These are phyloP conservation scores for Tenebrio molitor DNA, from an alignment of 1,140 invertebrate species.

Conservation along the genomic window DNA sequence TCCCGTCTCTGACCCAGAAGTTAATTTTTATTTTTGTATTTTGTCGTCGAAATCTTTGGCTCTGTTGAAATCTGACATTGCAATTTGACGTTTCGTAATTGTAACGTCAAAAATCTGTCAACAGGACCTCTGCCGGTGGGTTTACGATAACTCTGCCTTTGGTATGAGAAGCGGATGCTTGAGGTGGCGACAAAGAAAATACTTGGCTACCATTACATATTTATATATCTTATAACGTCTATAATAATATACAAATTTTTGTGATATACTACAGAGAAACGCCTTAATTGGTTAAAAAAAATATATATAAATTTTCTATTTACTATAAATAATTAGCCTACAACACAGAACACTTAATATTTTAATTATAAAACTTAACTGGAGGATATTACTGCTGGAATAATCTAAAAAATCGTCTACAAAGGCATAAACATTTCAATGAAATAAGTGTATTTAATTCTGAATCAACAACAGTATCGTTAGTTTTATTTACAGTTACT, in stretches of 20 bases:
- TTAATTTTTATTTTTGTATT: too few species aligned
- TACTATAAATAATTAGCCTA: slow-evolving; percentile 37
- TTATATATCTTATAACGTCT: slow-evolving; percentile 33
- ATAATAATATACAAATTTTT: slow-evolving; percentile 39
- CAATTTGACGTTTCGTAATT: too few species aligned
- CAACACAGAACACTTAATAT: slow-evolving; percentile 34
- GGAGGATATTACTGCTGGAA: slow-evolving; percentile 9
- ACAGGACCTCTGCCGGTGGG: too few species aligned
- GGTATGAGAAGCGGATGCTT: too few species aligned
- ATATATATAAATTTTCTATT: slow-evolving; percentile 34
- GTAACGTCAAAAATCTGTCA: too few species aligned
- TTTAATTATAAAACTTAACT: slow-evolving; percentile 32
- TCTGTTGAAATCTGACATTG: too few species aligned
- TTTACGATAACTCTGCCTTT: too few species aligned
- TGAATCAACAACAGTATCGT: background rate
- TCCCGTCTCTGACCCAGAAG: too few species aligned
- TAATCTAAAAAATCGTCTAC: slow-evolving; percentile 12
- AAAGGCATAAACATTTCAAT: background rate
- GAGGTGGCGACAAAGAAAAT: slow-evolving; percentile 11
- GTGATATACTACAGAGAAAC: slow-evolving; percentile 32
- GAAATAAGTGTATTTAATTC: background rate
- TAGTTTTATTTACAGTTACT: slow-evolving; percentile 8
- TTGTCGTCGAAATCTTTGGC: too few species aligned
- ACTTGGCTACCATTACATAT: slow-evolving; percentile 19
- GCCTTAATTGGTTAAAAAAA: slow-evolving; percentile 27